Evolutionary conservation across 2,888 invertebrate genomes (phyloP).

Genomic region (Cataglyphis altisquamis): DNA sequence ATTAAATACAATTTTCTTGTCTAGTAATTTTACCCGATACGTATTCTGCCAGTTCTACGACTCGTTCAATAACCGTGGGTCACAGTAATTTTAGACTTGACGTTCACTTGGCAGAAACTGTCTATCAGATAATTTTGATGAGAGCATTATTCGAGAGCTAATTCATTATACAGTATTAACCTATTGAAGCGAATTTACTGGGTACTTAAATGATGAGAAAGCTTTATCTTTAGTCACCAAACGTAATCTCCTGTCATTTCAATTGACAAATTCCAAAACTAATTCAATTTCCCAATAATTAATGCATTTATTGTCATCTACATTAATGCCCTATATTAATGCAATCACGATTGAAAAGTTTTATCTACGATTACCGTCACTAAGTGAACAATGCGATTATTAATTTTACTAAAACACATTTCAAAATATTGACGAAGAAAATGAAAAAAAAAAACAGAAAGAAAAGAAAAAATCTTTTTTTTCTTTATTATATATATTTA

Average conservation of each 20-base stretch:
- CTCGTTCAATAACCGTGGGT: constrained; percentile 67
- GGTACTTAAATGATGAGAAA: constrained; percentile 45
- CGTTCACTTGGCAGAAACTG: constrained; percentile 72
- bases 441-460: not conserved
- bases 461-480: not conserved
- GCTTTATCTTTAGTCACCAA: constrained; percentile 44
- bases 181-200: constrained; percentile 39
- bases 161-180: constrained; percentile 63
- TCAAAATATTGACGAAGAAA: not conserved
- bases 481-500: not conserved
- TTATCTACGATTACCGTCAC: constrained; percentile 18
- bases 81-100: constrained; percentile 73
- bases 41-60: constrained; percentile 1
- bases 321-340: not conserved
- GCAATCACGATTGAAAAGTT: constrained; percentile 24
- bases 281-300: constrained; percentile 47
- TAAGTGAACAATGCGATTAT: constrained; percentile 6
- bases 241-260: constrained; percentile 31
- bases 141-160: constrained; percentile 75
- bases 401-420: not conserved
- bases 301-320: constrained; percentile 30
- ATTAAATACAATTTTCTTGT: constrained; percentile 17
- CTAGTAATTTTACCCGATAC: not conserved
- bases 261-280: constrained; percentile 39
- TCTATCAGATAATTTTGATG: constrained; percentile 78